Evolutionary conservation across 2,888 invertebrate genomes (phyloP), one percentile per base, ranked within the genome.

Genomic region (Eretmocerus hayati): DNA sequence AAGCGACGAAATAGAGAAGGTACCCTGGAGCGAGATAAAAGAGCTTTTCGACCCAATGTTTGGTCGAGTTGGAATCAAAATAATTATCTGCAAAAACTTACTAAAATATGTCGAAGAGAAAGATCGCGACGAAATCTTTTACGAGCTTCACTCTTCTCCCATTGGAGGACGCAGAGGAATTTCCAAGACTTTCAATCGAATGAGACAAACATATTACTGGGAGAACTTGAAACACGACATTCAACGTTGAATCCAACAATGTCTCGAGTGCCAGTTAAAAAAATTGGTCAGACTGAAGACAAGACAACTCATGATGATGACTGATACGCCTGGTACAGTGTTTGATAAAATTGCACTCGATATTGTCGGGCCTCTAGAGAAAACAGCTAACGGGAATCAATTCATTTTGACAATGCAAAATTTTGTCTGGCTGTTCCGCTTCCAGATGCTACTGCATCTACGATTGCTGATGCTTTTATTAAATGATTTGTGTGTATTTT

Each of bases 381-480:
- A 13, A 32, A 55, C 56, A 6, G 30, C n/a, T 2, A 16, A 40
- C 2, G 15, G 26, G 13, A 57, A 61, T 21, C 44, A 53, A 32
- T 59, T 58, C 22, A 50, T 55, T 6, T 37, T 55, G 9, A 49
- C 54, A 6, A 53, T 56, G 9, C 54, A 5, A 56, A 56, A 47
- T 54, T 42, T 43, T 26, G 15, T 11, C 2, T 26, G 3, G 40
- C 40, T 5, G 44, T 55, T 18, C 50, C 53, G 3, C 33, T 57
- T 13, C 8, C 9, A 5, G 46, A 56, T 13, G 26, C 38, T 13
- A 37, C 32, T 4, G 49, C 56, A 54, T 3, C 45, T 41, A 30
- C 59, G 49, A 46, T 59, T 2, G 51, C 55, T 52, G 9, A 56
- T 52, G 3, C n/a, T n/a, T 53, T 57, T 18, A 30, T 57, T 9